Percentiles rank a stretch among this genome's conserved stretches.
Conservation (phyloP, 2,888 invertebrate genomes). For the Balanococcus diminutus region DNA sequence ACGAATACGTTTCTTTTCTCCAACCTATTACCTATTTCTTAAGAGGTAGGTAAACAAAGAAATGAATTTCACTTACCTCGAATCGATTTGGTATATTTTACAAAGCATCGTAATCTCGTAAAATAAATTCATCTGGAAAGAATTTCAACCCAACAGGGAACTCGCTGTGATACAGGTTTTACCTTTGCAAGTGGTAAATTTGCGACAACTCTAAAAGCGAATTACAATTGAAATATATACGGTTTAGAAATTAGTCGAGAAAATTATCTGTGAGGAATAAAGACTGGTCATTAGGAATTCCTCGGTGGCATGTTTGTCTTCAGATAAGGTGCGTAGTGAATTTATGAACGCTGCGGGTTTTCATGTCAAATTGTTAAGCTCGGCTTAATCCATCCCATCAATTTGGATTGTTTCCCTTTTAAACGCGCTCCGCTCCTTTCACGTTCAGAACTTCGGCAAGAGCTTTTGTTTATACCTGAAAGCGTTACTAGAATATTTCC, state of each 20-base stretch:
- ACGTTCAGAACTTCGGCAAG: conserved; percentile 15
- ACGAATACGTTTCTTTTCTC: too few species aligned
- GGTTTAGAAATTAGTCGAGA: not conserved
- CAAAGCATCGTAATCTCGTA: too few species aligned
- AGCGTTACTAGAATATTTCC: conserved; percentile 19
- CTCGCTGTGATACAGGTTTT: too few species aligned
- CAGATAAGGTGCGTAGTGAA: conserved; percentile 47
- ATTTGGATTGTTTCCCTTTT: conserved; percentile 51
- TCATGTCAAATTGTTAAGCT: conserved; percentile 50
- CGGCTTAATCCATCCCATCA: conserved; percentile 46
- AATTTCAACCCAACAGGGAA: too few species aligned
- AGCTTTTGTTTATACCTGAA: conserved; percentile 46
- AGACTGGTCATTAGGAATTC: conserved; percentile 47
- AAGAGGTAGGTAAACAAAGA: too few species aligned
- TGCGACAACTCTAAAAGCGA: not conserved
- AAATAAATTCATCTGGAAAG: too few species aligned
- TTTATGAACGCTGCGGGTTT: conserved; percentile 53
- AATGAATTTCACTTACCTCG: too few species aligned
- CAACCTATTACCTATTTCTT: too few species aligned
- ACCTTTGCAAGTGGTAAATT: not conserved
- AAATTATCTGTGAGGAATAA: conserved; percentile 34
- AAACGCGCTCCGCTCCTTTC: too few species aligned
- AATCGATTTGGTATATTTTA: too few species aligned
- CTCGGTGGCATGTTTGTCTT: conserved; percentile 36
- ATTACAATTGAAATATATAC: not conserved